Evolutionary conservation across 2,797 vertebrate species (phyloP).

Genomic region (Platalea minor): DNA sequence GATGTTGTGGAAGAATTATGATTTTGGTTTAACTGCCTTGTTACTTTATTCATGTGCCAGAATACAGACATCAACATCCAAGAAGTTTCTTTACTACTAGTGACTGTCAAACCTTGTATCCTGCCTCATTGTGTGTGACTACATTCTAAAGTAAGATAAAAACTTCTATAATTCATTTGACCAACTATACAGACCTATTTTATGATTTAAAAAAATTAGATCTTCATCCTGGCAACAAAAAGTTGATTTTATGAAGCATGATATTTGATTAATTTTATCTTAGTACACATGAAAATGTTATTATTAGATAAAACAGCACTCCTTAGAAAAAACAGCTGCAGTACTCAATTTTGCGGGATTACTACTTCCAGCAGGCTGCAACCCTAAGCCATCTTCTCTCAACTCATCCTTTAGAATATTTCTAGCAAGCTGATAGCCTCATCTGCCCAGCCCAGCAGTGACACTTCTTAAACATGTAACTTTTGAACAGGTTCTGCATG

Average conservation of each 20-base stretch:
- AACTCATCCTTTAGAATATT: not conserved
- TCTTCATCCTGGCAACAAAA: not conserved
- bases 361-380: not conserved
- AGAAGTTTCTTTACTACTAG: not conserved
- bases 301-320: not conserved
- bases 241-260: not conserved
- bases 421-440: not conserved
- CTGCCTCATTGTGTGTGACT: not conserved
- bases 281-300: not conserved
- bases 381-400: not conserved
- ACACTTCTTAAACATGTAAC: not conserved
- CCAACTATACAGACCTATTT: not conserved
- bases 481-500: not conserved
- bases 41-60: not conserved
- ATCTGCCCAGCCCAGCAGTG: fast-evolving
- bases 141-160: not conserved
- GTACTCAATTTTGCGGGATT: not conserved
- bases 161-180: not conserved
- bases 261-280: not conserved
- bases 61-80: not conserved
- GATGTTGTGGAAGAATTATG: not conserved
- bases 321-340: not conserved
- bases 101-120: not conserved
- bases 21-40: not conserved
- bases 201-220: not conserved